Conservation (phyloP, 2,888 invertebrate genomes). For the Temnothorax ravouxi region DNA sequence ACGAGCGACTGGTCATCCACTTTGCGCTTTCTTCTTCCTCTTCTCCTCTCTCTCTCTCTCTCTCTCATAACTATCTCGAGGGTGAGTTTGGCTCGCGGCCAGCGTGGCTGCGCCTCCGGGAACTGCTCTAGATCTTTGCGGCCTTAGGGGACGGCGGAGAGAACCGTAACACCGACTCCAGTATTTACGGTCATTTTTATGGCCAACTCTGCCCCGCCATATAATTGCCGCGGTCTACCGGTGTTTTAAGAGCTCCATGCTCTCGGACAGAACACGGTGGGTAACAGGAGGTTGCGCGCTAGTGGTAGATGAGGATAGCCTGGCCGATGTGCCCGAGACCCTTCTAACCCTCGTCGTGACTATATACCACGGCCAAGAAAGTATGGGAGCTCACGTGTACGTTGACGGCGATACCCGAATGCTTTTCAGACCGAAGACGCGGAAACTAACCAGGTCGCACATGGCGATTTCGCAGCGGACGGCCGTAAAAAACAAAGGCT, state of each 20-base stretch:
- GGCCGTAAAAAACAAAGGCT: conserved; percentile 53
- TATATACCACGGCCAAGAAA: conserved; percentile 36
- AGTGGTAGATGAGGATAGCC: conserved; percentile 48
- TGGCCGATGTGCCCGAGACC: conserved; percentile 46
- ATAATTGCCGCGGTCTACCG: conserved; percentile 74
- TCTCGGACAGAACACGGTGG: conserved; percentile 39
- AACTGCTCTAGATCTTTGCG: conserved; percentile 74
- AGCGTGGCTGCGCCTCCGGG: conserved; percentile 69
- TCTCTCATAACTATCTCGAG: conserved; percentile 62
- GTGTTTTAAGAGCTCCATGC: conserved; percentile 61
- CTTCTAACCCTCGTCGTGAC: conserved; percentile 42
- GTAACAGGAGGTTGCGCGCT: conserved; percentile 48
- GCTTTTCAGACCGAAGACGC: conserved; percentile 39
- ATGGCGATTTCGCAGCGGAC: conserved; percentile 55
- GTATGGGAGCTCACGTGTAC: conserved; percentile 31
- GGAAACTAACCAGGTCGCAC: conserved; percentile 57
- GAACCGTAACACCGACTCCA: conserved; percentile 61
- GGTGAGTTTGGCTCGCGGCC: conserved; percentile 75
- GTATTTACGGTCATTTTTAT: conserved; percentile 85
- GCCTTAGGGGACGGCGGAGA: conserved; percentile 37
- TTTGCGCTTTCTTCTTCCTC: neutral
- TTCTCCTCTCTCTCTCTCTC: neutral
- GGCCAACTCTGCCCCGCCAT: conserved; percentile 77
- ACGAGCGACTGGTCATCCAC: conserved; percentile 35
- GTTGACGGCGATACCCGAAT: conserved; percentile 42